Percentiles rank a stretch among this genome's conserved stretches.
Conservation (phyloP, 2,888 invertebrate species). For the Ochlodes sylvanus region DNA sequence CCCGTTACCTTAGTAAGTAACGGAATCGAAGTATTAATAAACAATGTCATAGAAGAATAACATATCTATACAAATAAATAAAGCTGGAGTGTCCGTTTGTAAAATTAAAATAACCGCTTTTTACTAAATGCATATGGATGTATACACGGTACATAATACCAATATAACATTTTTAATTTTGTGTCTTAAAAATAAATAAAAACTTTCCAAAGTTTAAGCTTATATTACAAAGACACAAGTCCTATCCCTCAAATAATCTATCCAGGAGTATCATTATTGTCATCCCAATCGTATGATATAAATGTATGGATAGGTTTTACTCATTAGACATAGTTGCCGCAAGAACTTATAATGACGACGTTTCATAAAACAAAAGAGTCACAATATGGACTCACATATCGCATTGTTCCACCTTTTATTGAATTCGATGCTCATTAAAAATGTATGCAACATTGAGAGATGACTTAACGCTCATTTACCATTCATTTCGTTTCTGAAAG, state of each 20-base stretch:
- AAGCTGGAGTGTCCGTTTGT: no score
- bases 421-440: slow-evolving; percentile 80
- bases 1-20: slow-evolving; percentile 4
- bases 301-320: slow-evolving; percentile 51
- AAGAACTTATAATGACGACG: slow-evolving; percentile 73
- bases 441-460: slow-evolving; percentile 38
- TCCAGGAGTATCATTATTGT: neutral
- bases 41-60: neutral
- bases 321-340: slow-evolving; percentile 73
- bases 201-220: no score
- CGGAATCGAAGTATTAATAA: slow-evolving; percentile 18
- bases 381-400: slow-evolving; percentile 73
- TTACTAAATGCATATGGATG: no score
- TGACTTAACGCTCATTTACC: slow-evolving; percentile 32
- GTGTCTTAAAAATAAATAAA: no score
- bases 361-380: slow-evolving; percentile 65
- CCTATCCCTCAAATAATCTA: neutral
- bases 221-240: no score
- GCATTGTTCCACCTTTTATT: slow-evolving; percentile 75
- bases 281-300: slow-evolving; percentile 27
- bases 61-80: no score
- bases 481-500: slow-evolving; percentile 12
- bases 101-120: no score
- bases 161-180: no score
- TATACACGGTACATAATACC: no score